These are phyloP conservation scores for Cephalopholis sonnerati DNA, from an alignment of 2,113 vertebrate species.

Conservation along the genomic window DNA sequence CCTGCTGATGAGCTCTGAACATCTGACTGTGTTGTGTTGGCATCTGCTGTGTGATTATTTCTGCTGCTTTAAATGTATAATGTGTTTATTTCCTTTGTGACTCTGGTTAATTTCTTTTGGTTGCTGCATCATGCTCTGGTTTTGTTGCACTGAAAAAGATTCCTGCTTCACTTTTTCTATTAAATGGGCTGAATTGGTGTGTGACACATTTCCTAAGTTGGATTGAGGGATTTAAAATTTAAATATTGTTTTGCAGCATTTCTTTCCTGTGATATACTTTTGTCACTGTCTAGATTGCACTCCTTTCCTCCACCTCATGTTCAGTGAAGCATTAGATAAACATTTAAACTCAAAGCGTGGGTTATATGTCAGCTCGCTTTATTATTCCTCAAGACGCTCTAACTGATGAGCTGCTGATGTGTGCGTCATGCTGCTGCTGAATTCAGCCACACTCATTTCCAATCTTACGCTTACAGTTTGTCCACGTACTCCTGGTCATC, in stretches of 20 bases:
- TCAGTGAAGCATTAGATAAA: background rate
- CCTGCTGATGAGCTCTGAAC: background rate
- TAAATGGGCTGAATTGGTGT: background rate
- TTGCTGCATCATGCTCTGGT: background rate
- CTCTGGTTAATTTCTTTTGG: background rate
- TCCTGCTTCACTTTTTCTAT: no score
- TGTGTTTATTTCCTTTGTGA: background rate
- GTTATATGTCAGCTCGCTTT: background rate
- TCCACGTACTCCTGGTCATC: background rate
- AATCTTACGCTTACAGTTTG: background rate
- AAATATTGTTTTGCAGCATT: background rate
- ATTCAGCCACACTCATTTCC: background rate
- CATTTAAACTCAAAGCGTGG: constrained; percentile 3
- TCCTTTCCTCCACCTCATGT: background rate
- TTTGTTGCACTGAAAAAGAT: background rate
- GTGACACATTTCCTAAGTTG: background rate
- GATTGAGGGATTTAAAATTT: background rate
- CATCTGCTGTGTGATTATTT: background rate
- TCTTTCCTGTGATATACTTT: background rate
- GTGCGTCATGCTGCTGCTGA: background rate
- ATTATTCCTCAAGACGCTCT: background rate
- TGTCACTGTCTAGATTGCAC: background rate
- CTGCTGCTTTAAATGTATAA: background rate
- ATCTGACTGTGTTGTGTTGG: background rate
- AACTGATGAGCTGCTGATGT: constrained; percentile 1